Percentiles rank a stretch among this genome's conserved stretches.
These are phyloP conservation scores for Scopus umbretta DNA, from an alignment of 2,113 vertebrate genomes.

Conservation along the genomic window DNA sequence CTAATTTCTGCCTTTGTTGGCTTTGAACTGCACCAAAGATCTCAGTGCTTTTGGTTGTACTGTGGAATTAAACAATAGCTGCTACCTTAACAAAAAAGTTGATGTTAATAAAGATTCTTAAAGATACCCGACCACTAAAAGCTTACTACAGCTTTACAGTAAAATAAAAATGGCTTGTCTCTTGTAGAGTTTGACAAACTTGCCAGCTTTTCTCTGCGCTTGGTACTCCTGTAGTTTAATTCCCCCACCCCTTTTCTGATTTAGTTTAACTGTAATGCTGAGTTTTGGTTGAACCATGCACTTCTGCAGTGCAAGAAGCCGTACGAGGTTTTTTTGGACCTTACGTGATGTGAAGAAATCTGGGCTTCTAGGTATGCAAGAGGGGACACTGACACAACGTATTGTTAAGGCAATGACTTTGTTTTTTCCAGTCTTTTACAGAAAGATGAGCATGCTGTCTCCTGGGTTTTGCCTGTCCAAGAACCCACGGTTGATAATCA, in stretches of 20 bases:
- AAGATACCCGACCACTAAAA: not conserved
- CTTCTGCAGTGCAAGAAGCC: not conserved
- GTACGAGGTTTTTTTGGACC: not conserved
- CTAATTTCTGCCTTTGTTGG: not conserved
- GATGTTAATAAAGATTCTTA: not conserved
- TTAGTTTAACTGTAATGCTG: not conserved
- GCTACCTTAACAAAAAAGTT: not conserved
- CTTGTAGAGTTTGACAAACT: not conserved
- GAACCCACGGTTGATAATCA: not conserved
- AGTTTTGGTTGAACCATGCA: not conserved
- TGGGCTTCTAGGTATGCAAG: not conserved
- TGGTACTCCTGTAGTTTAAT: too few relatives aligned
- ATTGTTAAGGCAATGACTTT: not conserved
- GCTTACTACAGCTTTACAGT: not conserved
- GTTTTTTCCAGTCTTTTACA: not conserved
- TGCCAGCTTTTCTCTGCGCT: not conserved
- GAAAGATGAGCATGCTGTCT: not conserved
- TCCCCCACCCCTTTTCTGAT: not conserved
- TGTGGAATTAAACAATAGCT: conserved; percentile 6
- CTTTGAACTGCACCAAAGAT: conserved; percentile 21
- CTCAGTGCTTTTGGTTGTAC: not conserved
- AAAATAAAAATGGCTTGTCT: not conserved
- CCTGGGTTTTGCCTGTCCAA: not conserved
- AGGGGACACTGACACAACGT: not conserved
- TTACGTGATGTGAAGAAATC: not conserved